These are phyloP conservation scores for Spialia ferax DNA, from an alignment of 2,888 invertebrate genomes.

Conservation along the genomic window DNA sequence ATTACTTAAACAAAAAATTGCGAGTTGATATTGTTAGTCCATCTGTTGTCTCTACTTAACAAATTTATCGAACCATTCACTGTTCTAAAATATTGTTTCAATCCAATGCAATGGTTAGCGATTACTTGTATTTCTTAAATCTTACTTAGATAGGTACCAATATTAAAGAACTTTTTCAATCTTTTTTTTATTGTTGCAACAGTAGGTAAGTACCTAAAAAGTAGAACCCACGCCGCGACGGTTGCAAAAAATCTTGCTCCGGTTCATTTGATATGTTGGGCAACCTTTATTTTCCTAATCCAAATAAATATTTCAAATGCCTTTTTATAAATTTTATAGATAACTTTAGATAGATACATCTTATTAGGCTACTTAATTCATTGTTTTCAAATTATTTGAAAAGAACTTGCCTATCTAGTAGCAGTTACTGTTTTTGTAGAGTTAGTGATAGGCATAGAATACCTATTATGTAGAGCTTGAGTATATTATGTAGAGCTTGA, in stretches of 20 bases:
- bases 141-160: not conserved
- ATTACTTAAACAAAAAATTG: too few relatives aligned
- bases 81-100: not conserved
- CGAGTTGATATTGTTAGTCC: too few relatives aligned
- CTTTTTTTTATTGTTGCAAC: not conserved
- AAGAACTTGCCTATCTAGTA: too few relatives aligned
- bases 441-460: too few relatives aligned
- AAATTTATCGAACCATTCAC: not conserved
- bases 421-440: too few relatives aligned
- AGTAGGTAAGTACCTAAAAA: too few relatives aligned
- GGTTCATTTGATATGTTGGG: conserved; percentile 13
- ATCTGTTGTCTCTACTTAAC: not conserved
- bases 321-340: too few relatives aligned
- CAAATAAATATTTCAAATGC: not conserved
- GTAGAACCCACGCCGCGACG: not conserved
- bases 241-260: conserved; percentile 12
- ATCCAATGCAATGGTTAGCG: not conserved
- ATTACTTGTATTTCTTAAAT: conserved; percentile 5
- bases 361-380: too few relatives aligned
- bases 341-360: too few relatives aligned
- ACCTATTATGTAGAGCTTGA: too few relatives aligned
- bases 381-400: too few relatives aligned
- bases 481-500: too few relatives aligned
- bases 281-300: not conserved
- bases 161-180: conserved; percentile 9